Base-by-base conservation (phyloP, 2,113 vertebrate genomes). In the Psittacus erithacus region DNA sequence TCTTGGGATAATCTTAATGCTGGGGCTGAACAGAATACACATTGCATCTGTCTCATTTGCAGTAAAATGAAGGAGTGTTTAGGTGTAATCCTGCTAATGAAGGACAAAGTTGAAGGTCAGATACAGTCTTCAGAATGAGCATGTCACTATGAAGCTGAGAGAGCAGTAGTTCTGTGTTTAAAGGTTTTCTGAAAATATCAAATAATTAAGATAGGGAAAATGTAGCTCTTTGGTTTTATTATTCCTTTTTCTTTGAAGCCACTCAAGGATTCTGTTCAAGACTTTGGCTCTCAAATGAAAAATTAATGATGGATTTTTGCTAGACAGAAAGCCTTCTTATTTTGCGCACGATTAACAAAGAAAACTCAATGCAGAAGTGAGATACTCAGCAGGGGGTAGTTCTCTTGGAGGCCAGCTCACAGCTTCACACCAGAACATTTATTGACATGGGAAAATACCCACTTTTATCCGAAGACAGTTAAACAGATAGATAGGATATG, bases 91-190 rank as follows among this genome's bases (percentile, higher is more conserved):
- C 92, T 95, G 79, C 86, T 92, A 97, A 97, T 57, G 90, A 91
- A 97, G 97, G 97, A 98, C 97, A 97, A 93, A 97, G 97, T 96
- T 98, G 97, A 98, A 98, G 97, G 98, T 98, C 97, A 95, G 53
- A 88, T 31, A 92, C 77, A 95, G 91, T 93, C 87, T 95, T 96
- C 88, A 95, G 92, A 96, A 96, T 46, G 73, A 84, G 78, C 3
- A 2, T 71, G 77, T 76, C 77, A 95, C 73, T 7, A 7, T 79
- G 60, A 92, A 78, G 77, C 86, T 92, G 86, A 78, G 79, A 91
- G 82, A 93, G 82, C 28, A 27, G 65, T 70, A 88, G 76, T 95
- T 92, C 79, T 52, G 47, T 74, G 55, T 92, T 64, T 52, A 93
- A 85, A 93, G 91, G 59, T 96, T 95, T 94, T 85, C 82, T 93